These are phyloP conservation scores for Rhynchophorus ferrugineus DNA, from an alignment of 1,140 invertebrate species.

Conservation along the genomic window DNA sequence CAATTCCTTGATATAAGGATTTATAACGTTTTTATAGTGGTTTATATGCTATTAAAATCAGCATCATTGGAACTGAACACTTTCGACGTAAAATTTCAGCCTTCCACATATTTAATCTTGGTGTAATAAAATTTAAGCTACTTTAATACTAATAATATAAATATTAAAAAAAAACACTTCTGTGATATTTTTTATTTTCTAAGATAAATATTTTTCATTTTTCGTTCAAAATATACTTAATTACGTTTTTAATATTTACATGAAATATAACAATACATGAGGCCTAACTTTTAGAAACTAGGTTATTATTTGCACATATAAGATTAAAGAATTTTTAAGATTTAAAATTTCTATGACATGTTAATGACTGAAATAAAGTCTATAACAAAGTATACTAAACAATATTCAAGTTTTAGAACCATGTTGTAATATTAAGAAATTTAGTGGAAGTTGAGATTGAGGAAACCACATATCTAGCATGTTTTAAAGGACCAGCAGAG, in stretches of 20 bases:
- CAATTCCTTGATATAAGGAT: no score
- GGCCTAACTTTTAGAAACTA: slow-evolving; percentile 5
- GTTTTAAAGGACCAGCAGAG: background rate
- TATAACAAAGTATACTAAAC: slow-evolving; percentile 9
- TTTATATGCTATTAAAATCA: no score
- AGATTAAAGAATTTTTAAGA: background rate
- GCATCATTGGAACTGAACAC: background rate
- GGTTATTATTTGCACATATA: background rate
- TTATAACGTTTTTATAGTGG: no score
- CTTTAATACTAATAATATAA: background rate
- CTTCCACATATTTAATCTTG: background rate
- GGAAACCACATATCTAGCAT: slow-evolving; percentile 5
- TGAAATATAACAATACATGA: slow-evolving; percentile 4
- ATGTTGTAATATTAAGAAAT: slow-evolving; percentile 5
- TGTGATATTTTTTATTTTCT: slow-evolving; percentile 6
- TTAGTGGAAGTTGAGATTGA: slow-evolving; percentile 2
- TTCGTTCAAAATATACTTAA: background rate
- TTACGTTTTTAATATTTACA: background rate
- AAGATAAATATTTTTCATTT: background rate
- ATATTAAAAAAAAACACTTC: background rate
- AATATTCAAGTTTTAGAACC: slow-evolving; percentile 4
- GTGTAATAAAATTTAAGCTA: background rate
- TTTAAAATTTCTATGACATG: background rate
- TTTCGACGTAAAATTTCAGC: background rate
- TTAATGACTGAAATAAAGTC: slow-evolving; percentile 4